phyloP scores from a whole-genome alignment of 2,797 vertebrate genomes.

The Novumbra hubbsi region DNA sequence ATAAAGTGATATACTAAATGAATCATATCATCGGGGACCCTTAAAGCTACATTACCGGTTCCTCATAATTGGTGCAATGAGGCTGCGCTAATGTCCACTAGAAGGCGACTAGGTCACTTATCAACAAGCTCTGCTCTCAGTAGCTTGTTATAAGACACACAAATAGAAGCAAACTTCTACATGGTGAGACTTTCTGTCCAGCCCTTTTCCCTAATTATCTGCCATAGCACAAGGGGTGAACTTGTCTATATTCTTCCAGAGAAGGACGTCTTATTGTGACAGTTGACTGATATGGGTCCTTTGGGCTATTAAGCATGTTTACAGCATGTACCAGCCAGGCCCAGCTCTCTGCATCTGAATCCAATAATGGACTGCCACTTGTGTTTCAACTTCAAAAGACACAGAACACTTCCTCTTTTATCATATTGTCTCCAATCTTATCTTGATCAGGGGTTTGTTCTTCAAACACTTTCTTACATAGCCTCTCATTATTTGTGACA shows the following conservation, averaged over 20 bases:
- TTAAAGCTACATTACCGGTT: background rate
- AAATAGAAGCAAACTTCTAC: background rate
- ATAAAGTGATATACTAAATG: background rate
- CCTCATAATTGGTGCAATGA: background rate
- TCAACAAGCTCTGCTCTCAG: background rate
- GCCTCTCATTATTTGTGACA: conserved; percentile 70
- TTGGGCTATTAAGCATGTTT: background rate
- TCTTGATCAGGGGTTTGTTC: conserved; percentile 68
- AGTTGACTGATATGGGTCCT: background rate
- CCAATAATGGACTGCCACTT: conserved; percentile 47
- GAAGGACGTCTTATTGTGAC: background rate
- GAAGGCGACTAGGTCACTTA: conserved; percentile 36
- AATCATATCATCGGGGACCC: background rate
- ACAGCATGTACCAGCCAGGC: background rate
- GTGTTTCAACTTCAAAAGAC: conserved; percentile 59
- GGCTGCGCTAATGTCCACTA: conserved; percentile 38
- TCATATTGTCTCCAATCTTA: conserved; percentile 72
- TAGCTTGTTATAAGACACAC: background rate
- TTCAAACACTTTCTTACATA: conserved; percentile 72
- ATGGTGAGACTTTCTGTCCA: background rate
- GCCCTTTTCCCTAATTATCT: background rate
- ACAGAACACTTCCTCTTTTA: conserved; percentile 55
- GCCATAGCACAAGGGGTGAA: background rate
- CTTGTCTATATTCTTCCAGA: background rate
- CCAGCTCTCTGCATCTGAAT: conserved; percentile 3